Evolutionary conservation across 2,797 vertebrate species (phyloP).

Genomic region (Tamandua tetradactyla): DNA sequence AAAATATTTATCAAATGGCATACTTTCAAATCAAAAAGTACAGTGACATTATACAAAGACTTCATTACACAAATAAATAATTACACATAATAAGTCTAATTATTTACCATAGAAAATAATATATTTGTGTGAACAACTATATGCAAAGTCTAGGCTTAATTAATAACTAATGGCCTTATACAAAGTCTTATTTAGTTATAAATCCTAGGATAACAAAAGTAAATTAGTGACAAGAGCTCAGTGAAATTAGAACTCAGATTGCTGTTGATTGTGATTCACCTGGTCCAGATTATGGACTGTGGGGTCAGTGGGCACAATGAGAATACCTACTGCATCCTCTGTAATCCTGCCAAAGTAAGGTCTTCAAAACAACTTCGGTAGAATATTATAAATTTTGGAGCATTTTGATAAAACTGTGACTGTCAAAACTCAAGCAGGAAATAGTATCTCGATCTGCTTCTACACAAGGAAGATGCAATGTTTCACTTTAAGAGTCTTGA

Average conservation of each 20-base stretch:
- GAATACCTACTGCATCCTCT: background rate
- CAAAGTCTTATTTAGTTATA: slow-evolving; percentile 1
- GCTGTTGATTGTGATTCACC: background rate
- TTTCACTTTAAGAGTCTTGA: background rate
- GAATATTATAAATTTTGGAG: background rate
- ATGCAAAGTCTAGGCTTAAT: background rate
- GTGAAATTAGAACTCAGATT: background rate
- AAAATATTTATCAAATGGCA: background rate
- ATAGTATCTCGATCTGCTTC: background rate
- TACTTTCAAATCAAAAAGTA: background rate
- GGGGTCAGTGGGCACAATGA: background rate
- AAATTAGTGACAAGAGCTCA: background rate
- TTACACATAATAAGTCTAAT: background rate
- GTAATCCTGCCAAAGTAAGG: background rate
- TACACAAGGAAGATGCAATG: background rate
- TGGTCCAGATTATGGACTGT: background rate
- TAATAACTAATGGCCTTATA: background rate
- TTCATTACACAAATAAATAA: too few species aligned
- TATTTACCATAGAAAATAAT: background rate
- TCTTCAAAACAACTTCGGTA: background rate
- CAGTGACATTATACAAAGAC: background rate
- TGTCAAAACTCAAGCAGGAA: background rate
- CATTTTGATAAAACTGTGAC: background rate
- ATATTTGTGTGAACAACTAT: background rate
- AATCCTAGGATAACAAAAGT: background rate